Conservation (phyloP, 2,797 vertebrate species). For the Danio jaintianensis region DNA sequence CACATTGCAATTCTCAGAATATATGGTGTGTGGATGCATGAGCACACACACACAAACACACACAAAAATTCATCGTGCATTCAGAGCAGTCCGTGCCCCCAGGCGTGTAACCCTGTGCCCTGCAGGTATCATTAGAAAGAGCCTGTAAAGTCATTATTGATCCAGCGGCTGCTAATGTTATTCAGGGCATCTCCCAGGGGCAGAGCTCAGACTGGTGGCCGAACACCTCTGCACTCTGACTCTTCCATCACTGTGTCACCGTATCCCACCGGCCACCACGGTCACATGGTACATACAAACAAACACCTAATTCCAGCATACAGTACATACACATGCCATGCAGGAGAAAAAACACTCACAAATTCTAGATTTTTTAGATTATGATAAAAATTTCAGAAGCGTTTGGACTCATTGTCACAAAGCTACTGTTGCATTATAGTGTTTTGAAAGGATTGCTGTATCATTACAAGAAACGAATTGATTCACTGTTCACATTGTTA, state of each 20-base stretch:
- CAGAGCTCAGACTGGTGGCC: conserved; percentile 70
- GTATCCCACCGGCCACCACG: conserved; percentile 53
- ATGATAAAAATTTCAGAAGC: background rate
- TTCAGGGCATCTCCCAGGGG: conserved; percentile 71
- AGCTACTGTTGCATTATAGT: too few relatives aligned
- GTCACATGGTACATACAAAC: conserved; percentile 34
- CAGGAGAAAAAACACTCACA: background rate
- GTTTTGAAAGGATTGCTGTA: too few relatives aligned
- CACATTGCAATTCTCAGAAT: background rate
- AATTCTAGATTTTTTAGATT: background rate
- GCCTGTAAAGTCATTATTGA: conserved; percentile 83
- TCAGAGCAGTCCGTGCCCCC: conserved; percentile 76
- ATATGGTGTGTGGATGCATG: background rate
- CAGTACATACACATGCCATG: conserved; percentile 20
- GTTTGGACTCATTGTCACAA: background rate
- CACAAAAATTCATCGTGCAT: conserved; percentile 69
- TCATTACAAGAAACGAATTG: too few relatives aligned
- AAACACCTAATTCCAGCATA: conserved; percentile 33
- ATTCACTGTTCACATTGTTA: background rate
- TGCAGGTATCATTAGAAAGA: conserved; percentile 83
- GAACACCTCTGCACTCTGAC: conserved; percentile 62
- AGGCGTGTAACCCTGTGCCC: conserved; percentile 78
- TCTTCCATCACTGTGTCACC: conserved; percentile 67
- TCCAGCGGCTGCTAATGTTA: conserved; percentile 76
- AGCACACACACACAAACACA: conserved; percentile 55